Percentiles rank a stretch among this genome's conserved stretches.
Evolutionary conservation across 2,888 invertebrate genomes (phyloP).

Genomic region (Latheticus oryzae): DNA sequence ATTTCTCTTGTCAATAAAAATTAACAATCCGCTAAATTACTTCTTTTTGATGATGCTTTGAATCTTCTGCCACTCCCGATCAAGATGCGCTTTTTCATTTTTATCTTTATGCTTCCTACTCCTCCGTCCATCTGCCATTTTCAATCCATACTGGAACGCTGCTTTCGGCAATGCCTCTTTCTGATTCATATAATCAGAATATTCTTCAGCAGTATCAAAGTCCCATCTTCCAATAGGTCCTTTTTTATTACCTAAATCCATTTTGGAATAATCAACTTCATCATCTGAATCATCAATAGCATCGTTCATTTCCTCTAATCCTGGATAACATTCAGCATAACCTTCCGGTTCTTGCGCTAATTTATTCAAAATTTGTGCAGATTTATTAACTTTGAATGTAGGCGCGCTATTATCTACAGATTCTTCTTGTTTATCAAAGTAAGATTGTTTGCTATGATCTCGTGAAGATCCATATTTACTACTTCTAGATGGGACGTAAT

Average conservation of each 20-base stretch:
- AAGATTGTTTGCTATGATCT: constrained; percentile 64
- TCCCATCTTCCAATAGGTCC: constrained; percentile 98
- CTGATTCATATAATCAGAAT: constrained; percentile 98
- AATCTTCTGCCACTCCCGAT: constrained; percentile 96
- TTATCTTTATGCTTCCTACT: constrained; percentile 95
- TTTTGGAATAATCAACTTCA: constrained; percentile 98
- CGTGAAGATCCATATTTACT: constrained; percentile 45
- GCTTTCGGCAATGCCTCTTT: constrained; percentile 98
- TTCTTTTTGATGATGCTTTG: constrained; percentile 89
- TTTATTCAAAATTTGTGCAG: constrained; percentile 76
- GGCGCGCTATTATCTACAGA: constrained; percentile 63
- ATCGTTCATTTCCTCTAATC: constrained; percentile 93
- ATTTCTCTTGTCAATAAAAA: too few species aligned
- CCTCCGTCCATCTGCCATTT: constrained; percentile 97
- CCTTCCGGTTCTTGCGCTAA: constrained; percentile 92
- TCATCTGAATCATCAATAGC: constrained; percentile 99
- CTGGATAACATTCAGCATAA: constrained; percentile 98
- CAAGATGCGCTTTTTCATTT: constrained; percentile 95
- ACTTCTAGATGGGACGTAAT: constrained; percentile 59
- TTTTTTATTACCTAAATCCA: constrained; percentile 99
- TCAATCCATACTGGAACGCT: constrained; percentile 99
- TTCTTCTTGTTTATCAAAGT: constrained; percentile 82
- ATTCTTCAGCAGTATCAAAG: constrained; percentile 98
- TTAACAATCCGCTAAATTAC: too few species aligned
- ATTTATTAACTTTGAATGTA: constrained; percentile 62